phyloP scores from a whole-genome alignment of 1,140 invertebrate species.

The silkworm (Bombyx mori) region DNA sequence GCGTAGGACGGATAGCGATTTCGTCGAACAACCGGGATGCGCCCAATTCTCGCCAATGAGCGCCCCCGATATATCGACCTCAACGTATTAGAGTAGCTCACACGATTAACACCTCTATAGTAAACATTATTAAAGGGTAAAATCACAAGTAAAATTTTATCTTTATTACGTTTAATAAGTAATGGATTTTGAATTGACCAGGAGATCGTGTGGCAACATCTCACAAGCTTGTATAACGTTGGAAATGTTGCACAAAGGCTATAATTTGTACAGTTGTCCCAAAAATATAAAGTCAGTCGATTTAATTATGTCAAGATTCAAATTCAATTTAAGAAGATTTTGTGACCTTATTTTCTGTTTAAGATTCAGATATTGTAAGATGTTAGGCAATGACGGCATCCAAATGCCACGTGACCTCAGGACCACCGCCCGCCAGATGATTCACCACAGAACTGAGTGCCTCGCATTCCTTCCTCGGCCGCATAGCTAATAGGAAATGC shows the following conservation, averaged over 20 bases:
- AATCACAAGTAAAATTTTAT: constrained; percentile 28
- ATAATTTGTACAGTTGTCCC: too few species aligned
- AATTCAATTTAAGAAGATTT: too few species aligned
- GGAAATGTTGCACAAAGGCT: too few species aligned
- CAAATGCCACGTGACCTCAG: constrained; percentile 45
- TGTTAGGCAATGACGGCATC: constrained; percentile 45
- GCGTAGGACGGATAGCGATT: constrained; percentile 57
- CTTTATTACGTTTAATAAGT: constrained; percentile 27
- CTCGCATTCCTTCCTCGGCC: constrained; percentile 40
- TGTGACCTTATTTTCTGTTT: too few species aligned
- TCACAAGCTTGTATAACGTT: too few species aligned
- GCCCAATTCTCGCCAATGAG: constrained; percentile 66
- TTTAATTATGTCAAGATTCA: too few species aligned
- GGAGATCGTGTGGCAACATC: background rate
- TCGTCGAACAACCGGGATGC: constrained; percentile 61
- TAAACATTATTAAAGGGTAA: constrained; percentile 26
- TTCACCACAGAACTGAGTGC: constrained; percentile 29
- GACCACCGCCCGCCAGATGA: constrained; percentile 27
- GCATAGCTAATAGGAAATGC: constrained; percentile 62
- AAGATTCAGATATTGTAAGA: background rate
- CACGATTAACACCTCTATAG: constrained; percentile 40
- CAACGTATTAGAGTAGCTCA: constrained; percentile 23
- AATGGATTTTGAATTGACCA: constrained; percentile 39
- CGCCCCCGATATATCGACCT: constrained; percentile 48
- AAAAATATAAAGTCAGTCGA: too few species aligned